These are phyloP conservation scores for Malaclemys terrapin DNA, from an alignment of 2,113 vertebrate species.

Conservation along the genomic window DNA sequence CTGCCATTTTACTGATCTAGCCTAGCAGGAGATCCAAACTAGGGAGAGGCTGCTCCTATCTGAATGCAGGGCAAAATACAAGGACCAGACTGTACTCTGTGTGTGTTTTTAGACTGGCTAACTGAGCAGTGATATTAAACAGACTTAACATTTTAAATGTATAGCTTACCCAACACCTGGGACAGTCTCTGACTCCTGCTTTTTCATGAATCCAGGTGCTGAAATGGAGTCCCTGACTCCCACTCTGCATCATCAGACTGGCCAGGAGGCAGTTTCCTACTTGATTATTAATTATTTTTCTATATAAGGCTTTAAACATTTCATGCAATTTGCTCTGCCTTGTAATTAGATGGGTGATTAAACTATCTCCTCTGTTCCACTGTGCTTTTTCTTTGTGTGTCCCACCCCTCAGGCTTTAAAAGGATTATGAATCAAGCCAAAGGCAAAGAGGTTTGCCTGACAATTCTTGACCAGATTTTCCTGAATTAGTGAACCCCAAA, in stretches of 20 bases:
- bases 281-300: not conserved
- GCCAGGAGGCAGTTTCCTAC: not conserved
- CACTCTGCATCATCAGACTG: not conserved
- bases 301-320: not conserved
- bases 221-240: not conserved
- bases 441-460: rapidly evolving
- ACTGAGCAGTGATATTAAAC: not conserved
- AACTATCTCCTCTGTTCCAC: not conserved
- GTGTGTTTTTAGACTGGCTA: not conserved
- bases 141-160: not conserved
- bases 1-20: not conserved
- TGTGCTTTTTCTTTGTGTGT: not conserved
- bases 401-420: not conserved
- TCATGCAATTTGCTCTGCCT: rapidly evolving
- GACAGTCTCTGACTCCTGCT: not conserved
- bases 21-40: not conserved
- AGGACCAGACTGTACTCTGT: not conserved
- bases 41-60: not conserved
- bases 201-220: not conserved
- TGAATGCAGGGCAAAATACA: not conserved
- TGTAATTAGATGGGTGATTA: not conserved
- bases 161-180: not conserved
- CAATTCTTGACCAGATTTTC: not conserved
- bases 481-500: not conserved
- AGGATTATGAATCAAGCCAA: rapidly evolving